A percentile compares a stretch with the other conserved stretches of the same genome.
Conservation (phyloP, 2,797 vertebrate genomes). For the Rhinophrynus dorsalis region DNA sequence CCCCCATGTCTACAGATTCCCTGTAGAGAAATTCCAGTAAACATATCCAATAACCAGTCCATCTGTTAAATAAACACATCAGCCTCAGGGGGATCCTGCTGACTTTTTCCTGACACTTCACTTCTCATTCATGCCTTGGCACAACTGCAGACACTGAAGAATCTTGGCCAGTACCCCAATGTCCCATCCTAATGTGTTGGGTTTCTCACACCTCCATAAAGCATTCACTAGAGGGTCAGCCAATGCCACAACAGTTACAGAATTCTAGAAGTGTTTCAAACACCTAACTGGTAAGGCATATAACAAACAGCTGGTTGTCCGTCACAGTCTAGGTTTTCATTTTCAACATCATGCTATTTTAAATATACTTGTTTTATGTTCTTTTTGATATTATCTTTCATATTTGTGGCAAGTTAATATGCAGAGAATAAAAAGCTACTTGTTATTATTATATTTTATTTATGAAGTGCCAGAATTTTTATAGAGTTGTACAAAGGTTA, state of each 20-base stretch:
- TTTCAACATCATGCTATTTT: background rate
- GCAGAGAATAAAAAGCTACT: too few relatives aligned
- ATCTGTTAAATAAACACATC: slow-evolving; percentile 39
- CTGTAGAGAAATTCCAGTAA: slow-evolving; percentile 34
- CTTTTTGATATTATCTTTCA: too few relatives aligned
- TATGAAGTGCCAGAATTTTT: too few relatives aligned
- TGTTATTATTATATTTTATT: too few relatives aligned
- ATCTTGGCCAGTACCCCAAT: slow-evolving; percentile 14
- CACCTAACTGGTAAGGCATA: background rate
- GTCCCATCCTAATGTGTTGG: slow-evolving; percentile 30
- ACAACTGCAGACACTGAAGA: slow-evolving; percentile 32
- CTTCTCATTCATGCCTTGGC: slow-evolving; percentile 47
- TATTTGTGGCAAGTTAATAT: too few relatives aligned
- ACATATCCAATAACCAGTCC: slow-evolving; percentile 35
- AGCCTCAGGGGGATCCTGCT: slow-evolving; percentile 24
- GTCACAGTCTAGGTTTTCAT: background rate
- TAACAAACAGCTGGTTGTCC: background rate
- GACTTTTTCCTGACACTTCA: slow-evolving; percentile 31
- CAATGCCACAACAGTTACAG: background rate
- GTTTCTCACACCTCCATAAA: slow-evolving; percentile 35
- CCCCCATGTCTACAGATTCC: slow-evolving; percentile 8
- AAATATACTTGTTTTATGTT: slow-evolving; percentile 29
- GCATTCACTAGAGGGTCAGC: slow-evolving; percentile 19
- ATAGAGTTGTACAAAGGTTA: too few relatives aligned
- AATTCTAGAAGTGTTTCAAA: background rate